Conservation (phyloP, 2,797 vertebrate species). For the Neosalanx taihuensis region DNA sequence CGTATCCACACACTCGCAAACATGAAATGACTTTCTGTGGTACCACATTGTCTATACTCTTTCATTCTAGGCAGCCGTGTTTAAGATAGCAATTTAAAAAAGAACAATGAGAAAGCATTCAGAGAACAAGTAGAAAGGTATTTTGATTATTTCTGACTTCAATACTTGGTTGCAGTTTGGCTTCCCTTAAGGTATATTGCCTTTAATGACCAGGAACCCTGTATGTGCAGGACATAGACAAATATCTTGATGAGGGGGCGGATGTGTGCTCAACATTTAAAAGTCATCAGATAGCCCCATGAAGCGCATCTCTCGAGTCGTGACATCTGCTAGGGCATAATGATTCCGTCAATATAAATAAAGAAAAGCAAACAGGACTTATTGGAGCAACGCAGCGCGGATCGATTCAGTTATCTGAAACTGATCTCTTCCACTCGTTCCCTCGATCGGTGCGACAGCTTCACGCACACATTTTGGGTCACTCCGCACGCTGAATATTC, state of each 20-base stretch:
- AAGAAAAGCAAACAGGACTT: conserved; percentile 51
- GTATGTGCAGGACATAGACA: conserved; percentile 13
- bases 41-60: conserved; percentile 38
- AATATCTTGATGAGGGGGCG: conserved; percentile 26
- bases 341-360: conserved; percentile 55
- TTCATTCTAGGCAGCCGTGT: conserved; percentile 33
- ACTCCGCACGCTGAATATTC: not conserved
- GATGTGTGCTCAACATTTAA: conserved; percentile 57
- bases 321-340: conserved; percentile 29
- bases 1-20: not conserved
- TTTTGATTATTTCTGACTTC: not conserved
- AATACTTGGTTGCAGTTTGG: not conserved
- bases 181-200: not conserved
- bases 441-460: not conserved
- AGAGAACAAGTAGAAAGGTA: conserved; percentile 7
- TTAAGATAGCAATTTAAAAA: not conserved
- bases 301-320: conserved; percentile 21
- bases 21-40: not conserved
- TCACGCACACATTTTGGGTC: not conserved
- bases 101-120: conserved; percentile 5
- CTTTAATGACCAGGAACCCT: conserved; percentile 1
- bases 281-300: conserved; percentile 57
- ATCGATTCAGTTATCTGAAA: conserved; percentile 41
- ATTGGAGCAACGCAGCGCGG: conserved; percentile 33
- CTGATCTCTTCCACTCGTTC: not conserved